phyloP scores from a whole-genome alignment of 2,888 invertebrate species.

The Zonitis immaculata region DNA sequence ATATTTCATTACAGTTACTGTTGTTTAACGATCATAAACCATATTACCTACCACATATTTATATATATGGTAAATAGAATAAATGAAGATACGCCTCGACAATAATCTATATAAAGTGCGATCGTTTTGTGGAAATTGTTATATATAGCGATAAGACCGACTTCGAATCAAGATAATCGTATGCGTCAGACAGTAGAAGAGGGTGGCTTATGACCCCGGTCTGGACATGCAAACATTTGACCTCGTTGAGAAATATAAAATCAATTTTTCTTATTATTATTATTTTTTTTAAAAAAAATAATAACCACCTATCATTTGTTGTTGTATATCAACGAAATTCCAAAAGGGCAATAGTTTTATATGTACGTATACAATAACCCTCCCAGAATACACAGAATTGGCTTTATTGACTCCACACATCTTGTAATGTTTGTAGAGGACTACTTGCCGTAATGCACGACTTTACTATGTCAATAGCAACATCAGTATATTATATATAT shows the following conservation, averaged over 20 bases:
- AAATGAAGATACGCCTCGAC: not conserved
- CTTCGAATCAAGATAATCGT: slow-evolving; percentile 34
- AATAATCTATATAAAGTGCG: no score
- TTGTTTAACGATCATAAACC: slow-evolving; percentile 28
- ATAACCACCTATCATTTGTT: no score
- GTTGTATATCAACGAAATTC: not conserved
- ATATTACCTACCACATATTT: no score
- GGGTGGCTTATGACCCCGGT: slow-evolving; percentile 21
- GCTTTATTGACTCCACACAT: slow-evolving; percentile 40
- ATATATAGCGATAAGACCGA: not conserved
- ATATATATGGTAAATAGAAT: not conserved
- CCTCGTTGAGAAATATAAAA: slow-evolving; percentile 29
- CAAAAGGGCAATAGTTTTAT: not conserved
- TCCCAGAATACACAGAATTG: slow-evolving; percentile 25
- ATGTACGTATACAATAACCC: no score
- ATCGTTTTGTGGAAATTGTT: not conserved
- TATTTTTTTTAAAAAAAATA: no score
- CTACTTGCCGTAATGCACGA: slow-evolving; percentile 44
- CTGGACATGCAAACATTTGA: slow-evolving; percentile 32
- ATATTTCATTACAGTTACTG: slow-evolving; percentile 40
- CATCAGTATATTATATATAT: no score
- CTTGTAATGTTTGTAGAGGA: slow-evolving; percentile 39
- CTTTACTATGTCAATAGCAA: slow-evolving; percentile 41
- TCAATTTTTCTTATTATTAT: slow-evolving; percentile 12
- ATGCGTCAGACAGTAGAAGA: slow-evolving; percentile 34